A percentile compares a stretch with the other conserved stretches of the same genome.
These are phyloP conservation scores for Accipiter virgatus DNA, from an alignment of 2,113 vertebrate species.

Conservation along the genomic window DNA sequence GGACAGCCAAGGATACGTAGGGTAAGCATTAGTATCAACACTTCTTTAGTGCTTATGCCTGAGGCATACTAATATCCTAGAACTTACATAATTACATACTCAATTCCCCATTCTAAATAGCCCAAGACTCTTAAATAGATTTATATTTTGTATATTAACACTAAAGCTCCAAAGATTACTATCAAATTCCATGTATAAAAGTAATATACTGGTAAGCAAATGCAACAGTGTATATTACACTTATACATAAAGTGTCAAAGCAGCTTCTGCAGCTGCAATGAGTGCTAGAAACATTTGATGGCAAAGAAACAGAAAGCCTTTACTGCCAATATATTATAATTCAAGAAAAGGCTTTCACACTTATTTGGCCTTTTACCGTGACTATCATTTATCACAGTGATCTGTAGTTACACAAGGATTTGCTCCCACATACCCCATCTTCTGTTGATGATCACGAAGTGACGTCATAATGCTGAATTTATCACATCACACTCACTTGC, in stretches of 20 bases:
- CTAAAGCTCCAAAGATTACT: constrained; percentile 2
- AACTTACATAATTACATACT: neutral
- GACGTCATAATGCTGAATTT: constrained; percentile 67
- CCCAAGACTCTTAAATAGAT: neutral
- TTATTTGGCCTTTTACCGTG: neutral
- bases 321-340: neutral
- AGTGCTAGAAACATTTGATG: neutral
- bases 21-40: constrained; percentile 19
- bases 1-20: neutral
- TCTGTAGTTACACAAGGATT: neutral
- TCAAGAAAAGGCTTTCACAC: constrained; percentile 16
- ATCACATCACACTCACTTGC: constrained; percentile 70
- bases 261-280: constrained; percentile 10
- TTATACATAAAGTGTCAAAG: constrained; percentile 13
- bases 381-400: neutral
- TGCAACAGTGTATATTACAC: constrained; percentile 37
- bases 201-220: constrained; percentile 13
- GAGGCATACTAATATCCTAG: constrained; percentile 4
- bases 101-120: neutral
- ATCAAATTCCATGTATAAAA: constrained; percentile 15
- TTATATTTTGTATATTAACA: constrained; percentile 8
- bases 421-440: constrained; percentile 63
- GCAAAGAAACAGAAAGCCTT: constrained; percentile 55
- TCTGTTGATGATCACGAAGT: constrained; percentile 60
- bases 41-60: neutral